Evolutionary conservation across 1,140 invertebrate species (phyloP).

Genomic region (Drosophila murphyi): DNA sequence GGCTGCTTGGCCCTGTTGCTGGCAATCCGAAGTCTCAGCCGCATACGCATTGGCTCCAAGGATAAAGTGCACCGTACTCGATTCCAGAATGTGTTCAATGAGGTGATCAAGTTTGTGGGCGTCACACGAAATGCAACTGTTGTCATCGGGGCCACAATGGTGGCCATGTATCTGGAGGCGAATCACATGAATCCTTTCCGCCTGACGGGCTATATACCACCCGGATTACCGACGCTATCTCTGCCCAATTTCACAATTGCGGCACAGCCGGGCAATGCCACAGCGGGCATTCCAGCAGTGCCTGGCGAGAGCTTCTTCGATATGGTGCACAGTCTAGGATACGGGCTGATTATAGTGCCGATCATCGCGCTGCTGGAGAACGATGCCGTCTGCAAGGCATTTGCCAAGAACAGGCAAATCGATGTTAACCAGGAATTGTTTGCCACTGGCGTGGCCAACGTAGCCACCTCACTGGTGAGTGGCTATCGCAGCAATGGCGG

Average conservation of each 20-base stretch:
- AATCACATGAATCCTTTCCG: constrained; percentile 62
- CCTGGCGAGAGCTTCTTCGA: constrained; percentile 86
- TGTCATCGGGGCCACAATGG: constrained; percentile 88
- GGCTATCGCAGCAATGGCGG: constrained; percentile 94
- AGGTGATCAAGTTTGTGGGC: constrained; percentile 87
- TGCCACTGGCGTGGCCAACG: constrained; percentile 92
- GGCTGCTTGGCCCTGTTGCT: constrained; percentile 89
- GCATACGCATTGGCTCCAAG: constrained; percentile 86
- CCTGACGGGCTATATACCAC: constrained; percentile 87
- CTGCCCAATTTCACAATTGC: constrained; percentile 88
- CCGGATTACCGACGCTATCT: constrained; percentile 88
- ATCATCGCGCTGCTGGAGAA: constrained; percentile 93
- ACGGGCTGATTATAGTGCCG: constrained; percentile 91
- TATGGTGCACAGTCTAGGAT: constrained; percentile 90
- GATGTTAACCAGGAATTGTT: constrained; percentile 94
- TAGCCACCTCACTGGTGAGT: constrained; percentile 95
- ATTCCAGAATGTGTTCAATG: constrained; percentile 85
- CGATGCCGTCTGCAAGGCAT: constrained; percentile 93
- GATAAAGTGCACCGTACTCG: constrained; percentile 85
- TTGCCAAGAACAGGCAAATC: constrained; percentile 90
- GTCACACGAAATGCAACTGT: constrained; percentile 92
- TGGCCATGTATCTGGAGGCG: constrained; percentile 86
- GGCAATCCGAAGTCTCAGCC: constrained; percentile 88
- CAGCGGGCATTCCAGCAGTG: constrained; percentile 82
- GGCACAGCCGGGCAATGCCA: constrained; percentile 70